Conservation (phyloP, 2,888 invertebrate species). For the Hirudinaria manillensis region DNA sequence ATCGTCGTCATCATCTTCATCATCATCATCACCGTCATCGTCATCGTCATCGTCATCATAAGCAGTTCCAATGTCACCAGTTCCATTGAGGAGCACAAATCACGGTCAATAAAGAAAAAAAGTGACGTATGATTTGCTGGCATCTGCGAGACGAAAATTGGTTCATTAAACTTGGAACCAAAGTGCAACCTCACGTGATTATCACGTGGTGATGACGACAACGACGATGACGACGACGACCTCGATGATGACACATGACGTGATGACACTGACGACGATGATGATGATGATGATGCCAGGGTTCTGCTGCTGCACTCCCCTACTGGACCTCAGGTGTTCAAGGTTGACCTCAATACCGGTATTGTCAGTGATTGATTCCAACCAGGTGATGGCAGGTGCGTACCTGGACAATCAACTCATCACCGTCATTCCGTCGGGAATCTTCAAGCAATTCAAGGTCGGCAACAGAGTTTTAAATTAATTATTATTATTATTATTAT, state of each 20-base stretch:
- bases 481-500: background rate
- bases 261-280: conserved; percentile 37
- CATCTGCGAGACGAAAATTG: too few species aligned
- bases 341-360: conserved; percentile 19
- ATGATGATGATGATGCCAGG: conserved; percentile 36
- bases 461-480: background rate
- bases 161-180: too few species aligned
- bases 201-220: conserved; percentile 29
- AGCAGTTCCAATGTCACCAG: too few species aligned
- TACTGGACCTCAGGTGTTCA: conserved; percentile 27
- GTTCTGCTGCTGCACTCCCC: conserved; percentile 30
- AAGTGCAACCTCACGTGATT: background rate
- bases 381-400: background rate
- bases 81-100: too few species aligned
- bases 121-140: too few species aligned
- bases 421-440: conserved; percentile 7
- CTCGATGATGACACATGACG: conserved; percentile 41
- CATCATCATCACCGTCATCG: background rate
- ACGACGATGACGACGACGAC: conserved; percentile 29
- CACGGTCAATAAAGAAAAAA: too few species aligned
- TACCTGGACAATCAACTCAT: conserved; percentile 32
- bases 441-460: conserved; percentile 28
- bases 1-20: conserved; percentile 1
- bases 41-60: background rate
- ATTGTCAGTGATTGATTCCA: background rate